Base-by-base conservation (phyloP, 1,140 invertebrate genomes). In the Neodiprion lecontei region DNA sequence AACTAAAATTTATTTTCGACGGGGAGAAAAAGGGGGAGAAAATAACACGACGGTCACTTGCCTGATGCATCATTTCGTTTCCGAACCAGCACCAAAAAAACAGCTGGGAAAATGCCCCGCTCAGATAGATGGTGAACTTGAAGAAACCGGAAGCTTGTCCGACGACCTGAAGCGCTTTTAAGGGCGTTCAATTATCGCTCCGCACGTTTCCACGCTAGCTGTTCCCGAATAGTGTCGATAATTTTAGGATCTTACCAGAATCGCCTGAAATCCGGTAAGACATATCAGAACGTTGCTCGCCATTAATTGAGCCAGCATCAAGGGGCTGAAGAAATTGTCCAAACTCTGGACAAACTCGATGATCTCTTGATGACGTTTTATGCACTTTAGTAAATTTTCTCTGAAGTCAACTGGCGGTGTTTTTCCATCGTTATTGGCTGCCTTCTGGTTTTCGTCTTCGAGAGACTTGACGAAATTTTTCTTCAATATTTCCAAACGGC, bases 271-370 rank as follows among this genome's bases (percentile, higher is more conserved):
- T 69, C 82, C 77, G 14, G 78, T 78, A 50, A 84, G 76, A 67
- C 82, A 83, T 77, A 84, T 84, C 67, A 84, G 82, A 65, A 74
- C 76, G 11, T 74, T 79, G 49, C 83, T 84, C 12, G 78, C 80
- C 10, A 79, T 67, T 72, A 84, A 76, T 69, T 83, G 83, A 65
- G 79, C 67, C 67, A 83, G 78, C 80, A 80, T 79, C 23, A 77
- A 77, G n/a, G 72, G 71, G 73, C 70, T 81, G 48, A 78, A 84
- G 4, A 79, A 12, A n/a, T 74, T 47, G 70, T 84, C 82, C 40
- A 81, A 78, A 40, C 80, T 77, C 11, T 78, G 72, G 23, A 79
- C 72, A 53, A 77, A 68, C 1, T n/a, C 14, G 14, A 81, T 72
- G 23, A 83, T 66, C 67, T 78, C 49, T 67, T 84, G 82, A 79